Evolutionary conservation across 2,113 vertebrate species (phyloP), one percentile per base, ranked within the genome.

Genomic region (Halcyon malimbica): DNA sequence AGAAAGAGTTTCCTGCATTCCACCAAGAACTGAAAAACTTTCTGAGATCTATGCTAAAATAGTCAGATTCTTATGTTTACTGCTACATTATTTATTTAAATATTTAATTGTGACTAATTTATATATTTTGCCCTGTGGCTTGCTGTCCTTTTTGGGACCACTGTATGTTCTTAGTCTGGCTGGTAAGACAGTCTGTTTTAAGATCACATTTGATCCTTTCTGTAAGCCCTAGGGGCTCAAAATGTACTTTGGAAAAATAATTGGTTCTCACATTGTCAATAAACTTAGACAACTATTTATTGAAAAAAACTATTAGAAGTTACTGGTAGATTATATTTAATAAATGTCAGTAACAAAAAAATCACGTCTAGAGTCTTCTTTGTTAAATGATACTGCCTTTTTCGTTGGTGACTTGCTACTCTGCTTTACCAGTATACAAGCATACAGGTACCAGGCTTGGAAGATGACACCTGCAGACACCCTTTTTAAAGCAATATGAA

Each of bases 191-290:
- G 56, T 84, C 73, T 95, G 74, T 89, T 93, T n/a, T 95, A 94
- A 96, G 96, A 98, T 96, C 97, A 97, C 63, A 96, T 90, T 73
- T 96, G 96, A 97, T 98, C 96, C 96, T 97, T 96, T 82, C 29
- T 77, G 98, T 98, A 98, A 98, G 98, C 98, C 98, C 98, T 97
- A 98, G 6, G 98, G 98, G 98, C 98, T 98, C 90, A 74, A 89
- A 95, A 92, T 7, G 4, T 70, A 79, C 35, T 89, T 46, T 54
- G 65, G 48, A 81, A 93, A 95, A 90, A 13, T 59, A 37, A 74
- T 16, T 35, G 4, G 19, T 62, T 91, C 82, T 94, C 70, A 90
- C 19, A 92, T 97, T 77, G 86, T 64, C 67, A 91, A 82, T 96
- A 95, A 97, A 95, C 53, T 93, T 94, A 79, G 60, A 54, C 42